These are phyloP conservation scores for Siderastrea siderea DNA, from an alignment of 92 coral and sea anemone species.

Conservation along the genomic window DNA sequence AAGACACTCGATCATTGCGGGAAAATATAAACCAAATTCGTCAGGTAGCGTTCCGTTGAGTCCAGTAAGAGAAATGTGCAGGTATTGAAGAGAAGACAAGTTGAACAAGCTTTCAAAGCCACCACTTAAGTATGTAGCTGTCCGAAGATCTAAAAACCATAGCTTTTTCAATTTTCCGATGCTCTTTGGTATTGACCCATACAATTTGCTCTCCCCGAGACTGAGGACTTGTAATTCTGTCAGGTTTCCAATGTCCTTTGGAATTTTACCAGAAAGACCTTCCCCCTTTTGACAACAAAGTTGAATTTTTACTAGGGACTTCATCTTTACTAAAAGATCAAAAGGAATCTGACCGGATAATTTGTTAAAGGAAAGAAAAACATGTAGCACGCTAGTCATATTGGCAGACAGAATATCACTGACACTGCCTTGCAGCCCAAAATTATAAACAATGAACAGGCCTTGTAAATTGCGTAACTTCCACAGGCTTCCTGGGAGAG, in stretches of 20 bases:
- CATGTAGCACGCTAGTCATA: slow-evolving; percentile 75
- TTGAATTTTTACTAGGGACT: slow-evolving; percentile 75
- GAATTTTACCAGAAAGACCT: slow-evolving; percentile 71
- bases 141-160: slow-evolving; percentile 84
- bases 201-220: slow-evolving; percentile 70
- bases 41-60: slow-evolving; percentile 69
- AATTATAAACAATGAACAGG: slow-evolving; percentile 57
- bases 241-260: slow-evolving; percentile 77
- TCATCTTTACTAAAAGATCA: slow-evolving; percentile 51
- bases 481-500: slow-evolving; percentile 76
- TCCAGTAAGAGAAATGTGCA: slow-evolving; percentile 78
- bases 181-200: slow-evolving; percentile 78
- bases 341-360: slow-evolving; percentile 74
- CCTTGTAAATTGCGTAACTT: slow-evolving; percentile 83
- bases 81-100: slow-evolving; percentile 62
- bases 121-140: slow-evolving; percentile 32
- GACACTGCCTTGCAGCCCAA: slow-evolving; percentile 51
- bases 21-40: slow-evolving; percentile 75
- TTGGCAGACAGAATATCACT: slow-evolving; percentile 69
- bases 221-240: slow-evolving; percentile 84
- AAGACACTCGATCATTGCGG: slow-evolving; percentile 76
- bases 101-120: slow-evolving; percentile 67
- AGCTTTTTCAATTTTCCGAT: slow-evolving; percentile 74
- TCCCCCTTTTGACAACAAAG: slow-evolving; percentile 73
- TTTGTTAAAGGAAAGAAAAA: slow-evolving; percentile 61